Evolutionary conservation across 2,888 invertebrate genomes (phyloP).

Genomic region (Drosophila dives): DNA sequence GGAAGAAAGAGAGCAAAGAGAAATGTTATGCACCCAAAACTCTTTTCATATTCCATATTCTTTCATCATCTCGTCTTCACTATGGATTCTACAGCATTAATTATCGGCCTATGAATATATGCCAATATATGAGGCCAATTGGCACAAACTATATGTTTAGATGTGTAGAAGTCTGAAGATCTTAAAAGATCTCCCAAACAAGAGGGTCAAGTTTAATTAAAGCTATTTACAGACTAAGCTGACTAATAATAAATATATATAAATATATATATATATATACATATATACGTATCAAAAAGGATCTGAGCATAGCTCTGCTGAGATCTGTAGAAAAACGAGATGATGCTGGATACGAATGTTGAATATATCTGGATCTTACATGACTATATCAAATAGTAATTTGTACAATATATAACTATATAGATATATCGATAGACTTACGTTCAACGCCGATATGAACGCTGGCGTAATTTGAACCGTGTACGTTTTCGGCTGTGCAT

Average conservation of each 20-base stretch:
- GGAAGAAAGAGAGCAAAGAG: constrained; percentile 45
- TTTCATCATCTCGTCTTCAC: constrained; percentile 5
- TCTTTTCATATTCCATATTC: neutral
- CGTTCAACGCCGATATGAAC: constrained; percentile 94
- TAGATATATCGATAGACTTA: constrained; percentile 85
- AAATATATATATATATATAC: too few relatives aligned
- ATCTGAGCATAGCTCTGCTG: neutral
- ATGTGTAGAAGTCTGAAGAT: neutral
- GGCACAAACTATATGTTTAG: too few relatives aligned
- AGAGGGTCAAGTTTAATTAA: neutral
- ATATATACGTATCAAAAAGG: neutral
- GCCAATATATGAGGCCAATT: neutral
- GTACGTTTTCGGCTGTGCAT: constrained; percentile 89
- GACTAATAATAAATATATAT: too few relatives aligned
- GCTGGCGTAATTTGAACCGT: constrained; percentile 88
- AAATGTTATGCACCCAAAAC: constrained; percentile 26
- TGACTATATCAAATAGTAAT: neutral
- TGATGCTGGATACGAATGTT: constrained; percentile 3
- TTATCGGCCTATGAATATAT: neutral
- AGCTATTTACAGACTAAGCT: neutral
- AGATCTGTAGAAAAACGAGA: constrained; percentile 4
- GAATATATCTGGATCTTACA: neutral
- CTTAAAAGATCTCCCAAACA: neutral
- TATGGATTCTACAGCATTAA: neutral
- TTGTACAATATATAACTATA: neutral